A percentile compares a stretch with the other conserved stretches of the same genome.
phyloP scores from a whole-genome alignment of 2,113 vertebrate genomes.

The Phainopepla nitens region DNA sequence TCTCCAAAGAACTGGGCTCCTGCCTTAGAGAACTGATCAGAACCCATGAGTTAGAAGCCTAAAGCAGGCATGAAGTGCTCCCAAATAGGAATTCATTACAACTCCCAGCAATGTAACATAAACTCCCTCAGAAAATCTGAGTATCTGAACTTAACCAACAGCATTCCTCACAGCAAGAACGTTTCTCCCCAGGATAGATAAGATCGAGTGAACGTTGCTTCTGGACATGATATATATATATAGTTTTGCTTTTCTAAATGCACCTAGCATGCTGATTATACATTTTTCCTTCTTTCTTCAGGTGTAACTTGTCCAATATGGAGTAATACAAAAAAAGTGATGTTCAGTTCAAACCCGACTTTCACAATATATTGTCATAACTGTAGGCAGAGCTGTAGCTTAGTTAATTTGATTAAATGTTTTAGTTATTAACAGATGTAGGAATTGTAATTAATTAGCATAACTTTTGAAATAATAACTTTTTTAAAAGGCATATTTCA shows the following conservation, averaged over 20 bases:
- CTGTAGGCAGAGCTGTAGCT: constrained; percentile 35
- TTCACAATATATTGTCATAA: constrained; percentile 16
- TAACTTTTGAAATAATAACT: constrained; percentile 3
- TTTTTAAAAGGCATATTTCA: not conserved
- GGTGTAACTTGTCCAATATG: constrained; percentile 6
- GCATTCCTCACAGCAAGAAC: not conserved
- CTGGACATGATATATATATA: not conserved
- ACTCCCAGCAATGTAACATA: not conserved
- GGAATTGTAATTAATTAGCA: constrained; percentile 7
- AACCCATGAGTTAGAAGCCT: not conserved
- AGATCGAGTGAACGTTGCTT: not conserved
- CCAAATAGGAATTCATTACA: not conserved
- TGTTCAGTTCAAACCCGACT: not conserved
- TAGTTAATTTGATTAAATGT: constrained; percentile 49
- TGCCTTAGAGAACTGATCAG: not conserved
- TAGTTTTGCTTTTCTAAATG: constrained; percentile 28
- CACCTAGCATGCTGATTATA: constrained; percentile 37
- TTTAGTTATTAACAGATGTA: constrained; percentile 36
- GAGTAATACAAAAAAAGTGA: constrained; percentile 1
- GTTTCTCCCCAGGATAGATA: not conserved
- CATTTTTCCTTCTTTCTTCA: constrained; percentile 30
- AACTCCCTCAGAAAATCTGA: not conserved
- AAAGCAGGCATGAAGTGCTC: not conserved
- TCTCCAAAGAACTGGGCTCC: not conserved
- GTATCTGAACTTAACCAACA: not conserved